Conservation (phyloP, 1,140 invertebrate genomes). For the Papilio xuthus region DNA sequence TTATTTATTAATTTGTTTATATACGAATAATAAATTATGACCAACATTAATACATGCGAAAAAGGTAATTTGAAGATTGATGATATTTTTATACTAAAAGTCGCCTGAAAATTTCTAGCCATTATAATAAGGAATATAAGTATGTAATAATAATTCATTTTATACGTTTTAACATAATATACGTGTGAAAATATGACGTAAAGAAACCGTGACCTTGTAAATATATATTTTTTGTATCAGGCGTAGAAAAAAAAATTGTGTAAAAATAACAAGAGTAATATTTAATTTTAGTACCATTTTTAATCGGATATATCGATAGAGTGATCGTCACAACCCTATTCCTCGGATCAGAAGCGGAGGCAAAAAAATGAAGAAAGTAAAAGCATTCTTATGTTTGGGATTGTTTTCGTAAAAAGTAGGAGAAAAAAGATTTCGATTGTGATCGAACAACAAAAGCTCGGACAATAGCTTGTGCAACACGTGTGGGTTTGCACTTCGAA, state of each 20-base stretch:
- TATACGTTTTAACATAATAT: too few species aligned
- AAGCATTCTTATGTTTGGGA: conserved; percentile 60
- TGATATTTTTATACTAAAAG: too few species aligned
- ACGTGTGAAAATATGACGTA: too few species aligned
- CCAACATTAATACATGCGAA: too few species aligned
- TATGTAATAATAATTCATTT: too few species aligned
- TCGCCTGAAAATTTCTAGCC: too few species aligned
- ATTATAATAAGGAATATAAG: too few species aligned
- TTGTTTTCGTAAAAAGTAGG: conserved; percentile 54
- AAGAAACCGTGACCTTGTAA: not conserved
- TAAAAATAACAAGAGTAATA: not conserved
- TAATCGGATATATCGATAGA: not conserved
- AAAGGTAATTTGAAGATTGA: too few species aligned
- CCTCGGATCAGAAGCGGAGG: conserved; percentile 47
- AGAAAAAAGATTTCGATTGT: conserved; percentile 51
- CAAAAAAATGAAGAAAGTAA: conserved; percentile 65
- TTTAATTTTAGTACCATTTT: not conserved
- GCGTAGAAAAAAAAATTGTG: not conserved
- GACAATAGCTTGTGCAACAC: conserved; percentile 65
- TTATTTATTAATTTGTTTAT: not conserved
- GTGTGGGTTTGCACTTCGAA: conserved; percentile 50
- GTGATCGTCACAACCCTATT: conserved; percentile 13
- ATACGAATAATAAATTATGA: not conserved
- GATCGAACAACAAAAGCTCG: conserved; percentile 51
- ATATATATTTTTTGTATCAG: not conserved